phyloP scores from a whole-genome alignment of 2,888 invertebrate species.

The Nomada flava region DNA sequence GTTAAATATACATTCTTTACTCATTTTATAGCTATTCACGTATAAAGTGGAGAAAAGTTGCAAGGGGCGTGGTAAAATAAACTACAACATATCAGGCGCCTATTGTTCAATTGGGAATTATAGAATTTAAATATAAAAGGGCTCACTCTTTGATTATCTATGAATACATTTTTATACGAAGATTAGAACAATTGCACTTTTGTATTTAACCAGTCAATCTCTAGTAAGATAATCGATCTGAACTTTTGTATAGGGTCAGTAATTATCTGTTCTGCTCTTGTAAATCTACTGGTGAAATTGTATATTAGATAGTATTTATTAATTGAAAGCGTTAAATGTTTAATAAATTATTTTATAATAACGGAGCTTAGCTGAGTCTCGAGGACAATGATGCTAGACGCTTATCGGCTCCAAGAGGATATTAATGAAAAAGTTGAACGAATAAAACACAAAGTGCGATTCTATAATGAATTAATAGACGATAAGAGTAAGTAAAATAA shows the following conservation, averaged over 20 bases:
- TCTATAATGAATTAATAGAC: constrained; percentile 66
- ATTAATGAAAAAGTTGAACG: constrained; percentile 71
- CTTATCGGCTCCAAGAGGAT: constrained; percentile 78
- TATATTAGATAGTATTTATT: constrained; percentile 76
- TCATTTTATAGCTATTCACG: constrained; percentile 4
- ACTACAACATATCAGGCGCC: not conserved
- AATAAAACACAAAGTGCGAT: constrained; percentile 80
- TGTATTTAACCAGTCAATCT: constrained; percentile 41
- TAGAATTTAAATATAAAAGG: constrained; percentile 47
- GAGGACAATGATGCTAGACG: constrained; percentile 80
- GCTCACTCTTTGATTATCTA: constrained; percentile 5
- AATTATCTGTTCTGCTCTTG: constrained; percentile 63
- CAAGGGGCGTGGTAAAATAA: not conserved
- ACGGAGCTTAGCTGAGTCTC: constrained; percentile 77
- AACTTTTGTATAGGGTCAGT: constrained; percentile 44
- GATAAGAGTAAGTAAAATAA: constrained; percentile 46
- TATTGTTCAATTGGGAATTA: not conserved
- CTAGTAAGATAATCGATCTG: constrained; percentile 67
- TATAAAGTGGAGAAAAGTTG: constrained; percentile 8
- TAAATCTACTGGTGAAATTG: constrained; percentile 70
- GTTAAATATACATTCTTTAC: not conserved
- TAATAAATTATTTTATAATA: constrained; percentile 72
- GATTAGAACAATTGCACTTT: constrained; percentile 32
- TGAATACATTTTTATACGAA: constrained; percentile 47
- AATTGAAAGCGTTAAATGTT: constrained; percentile 70